Conservation (phyloP, 1,140 invertebrate genomes). For the Aricia agestis region DNA sequence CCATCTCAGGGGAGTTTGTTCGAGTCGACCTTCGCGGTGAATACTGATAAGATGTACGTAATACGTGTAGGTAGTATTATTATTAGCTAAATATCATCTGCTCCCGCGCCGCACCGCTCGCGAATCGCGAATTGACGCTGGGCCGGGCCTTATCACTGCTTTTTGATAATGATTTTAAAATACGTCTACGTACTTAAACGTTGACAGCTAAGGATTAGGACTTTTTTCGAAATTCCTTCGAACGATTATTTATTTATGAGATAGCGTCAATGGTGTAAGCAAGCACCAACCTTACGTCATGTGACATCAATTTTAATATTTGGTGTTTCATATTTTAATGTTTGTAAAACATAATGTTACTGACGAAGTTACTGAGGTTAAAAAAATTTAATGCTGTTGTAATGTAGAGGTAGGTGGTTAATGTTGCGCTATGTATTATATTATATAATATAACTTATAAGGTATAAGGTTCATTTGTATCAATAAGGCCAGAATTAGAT, state of each 20-base stretch:
- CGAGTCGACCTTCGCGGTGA: constrained; percentile 44
- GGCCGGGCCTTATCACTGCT: constrained; percentile 48
- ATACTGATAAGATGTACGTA: constrained; percentile 48
- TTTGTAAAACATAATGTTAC: too few species aligned
- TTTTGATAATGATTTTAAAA: constrained; percentile 66
- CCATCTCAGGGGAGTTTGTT: constrained; percentile 32
- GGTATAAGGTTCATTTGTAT: too few species aligned
- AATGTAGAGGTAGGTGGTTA: too few species aligned
- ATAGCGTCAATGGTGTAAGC: constrained; percentile 15
- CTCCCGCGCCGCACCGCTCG: constrained; percentile 31
- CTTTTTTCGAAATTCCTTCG: constrained; percentile 32
- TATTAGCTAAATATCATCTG: constrained; percentile 36
- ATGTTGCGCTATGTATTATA: too few species aligned
- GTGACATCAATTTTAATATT: neutral
- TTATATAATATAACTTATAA: too few species aligned
- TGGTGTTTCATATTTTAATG: too few species aligned
- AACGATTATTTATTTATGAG: constrained; percentile 27
- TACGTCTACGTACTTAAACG: constrained; percentile 52
- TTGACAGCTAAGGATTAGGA: constrained; percentile 47
- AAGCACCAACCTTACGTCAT: neutral
- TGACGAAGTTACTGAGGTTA: too few species aligned
- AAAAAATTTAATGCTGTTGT: too few species aligned
- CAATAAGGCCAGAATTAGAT: too few species aligned
- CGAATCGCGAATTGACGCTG: constrained; percentile 55
- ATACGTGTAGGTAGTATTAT: neutral